Base-by-base conservation (phyloP, 2,113 vertebrate species). In the Leucopternis melanops region DNA sequence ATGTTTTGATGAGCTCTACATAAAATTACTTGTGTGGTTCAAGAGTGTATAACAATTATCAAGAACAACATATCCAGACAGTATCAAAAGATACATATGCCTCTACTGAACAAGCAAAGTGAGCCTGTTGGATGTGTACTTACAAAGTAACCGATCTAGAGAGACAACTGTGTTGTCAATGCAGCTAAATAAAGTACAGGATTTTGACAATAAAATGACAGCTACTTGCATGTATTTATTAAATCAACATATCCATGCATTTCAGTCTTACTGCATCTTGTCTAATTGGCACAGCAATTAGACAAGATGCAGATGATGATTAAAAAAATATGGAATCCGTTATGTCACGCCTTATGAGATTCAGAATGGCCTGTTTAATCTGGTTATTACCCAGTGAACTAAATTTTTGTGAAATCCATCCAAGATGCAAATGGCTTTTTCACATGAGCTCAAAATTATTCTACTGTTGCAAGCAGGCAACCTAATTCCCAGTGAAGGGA, bases 401-500 rank as follows among this genome's bases (percentile, higher is more conserved):
- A 22, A 29, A 42, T 77, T 87, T 95, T 96, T 89, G 77, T 82
- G 84, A 89, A 95, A 97, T 38, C 45, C 45, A 52, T 92, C 91
- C 81, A 94, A 94, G 62, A 88, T 80, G 58, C 67, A 95, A 86
- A 96, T 91, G 70, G 17, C 11, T 94, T 95, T 95, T 96, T 96
- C 94, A 94, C 73, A 94, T 94, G 88, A 94, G 69, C 87, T 96
- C 83, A 94, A 90, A 94, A 90, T 92, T 83, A 13, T 82, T 91
- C 94, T 88, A 95, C 55, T 91, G n/a, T 89, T 94, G 54, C 71
- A 88, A 89, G 45, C 65, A 90, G 78, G 26, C 81, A 50, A 66
- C 50, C 29, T 55, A 80, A 92, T 86, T 96, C 81, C 87, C 89
- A 92, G 81, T 67, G 81, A 96, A 89, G 84, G 89, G 92, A 90